Percentiles rank a stretch among this genome's conserved stretches.
Conservation (phyloP, 2,888 invertebrate species). For the Noctua fimbriata region DNA sequence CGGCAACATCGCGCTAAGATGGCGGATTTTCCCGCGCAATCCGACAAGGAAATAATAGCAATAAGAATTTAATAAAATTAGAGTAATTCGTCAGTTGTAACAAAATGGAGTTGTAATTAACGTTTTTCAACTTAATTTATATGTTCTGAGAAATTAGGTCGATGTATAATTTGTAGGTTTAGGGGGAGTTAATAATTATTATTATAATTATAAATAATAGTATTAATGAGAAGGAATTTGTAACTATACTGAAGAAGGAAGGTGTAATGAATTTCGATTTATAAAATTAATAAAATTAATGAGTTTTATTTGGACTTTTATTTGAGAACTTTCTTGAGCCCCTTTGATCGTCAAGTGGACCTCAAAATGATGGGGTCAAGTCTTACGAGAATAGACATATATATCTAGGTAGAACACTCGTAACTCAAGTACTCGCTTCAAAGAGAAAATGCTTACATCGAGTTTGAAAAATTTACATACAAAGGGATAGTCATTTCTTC, state of each 20-base stretch:
- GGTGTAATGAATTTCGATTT: constrained; percentile 90
- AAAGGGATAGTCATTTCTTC: constrained; percentile 57
- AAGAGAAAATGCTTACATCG: constrained; percentile 62
- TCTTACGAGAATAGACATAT: constrained; percentile 48
- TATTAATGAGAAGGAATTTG: constrained; percentile 88
- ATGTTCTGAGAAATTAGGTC: constrained; percentile 83
- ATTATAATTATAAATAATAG: constrained; percentile 86
- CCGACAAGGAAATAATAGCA: constrained; percentile 76
- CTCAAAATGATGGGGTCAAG: constrained; percentile 58
- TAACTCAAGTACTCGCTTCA: constrained; percentile 58
- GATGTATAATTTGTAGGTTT: constrained; percentile 86
- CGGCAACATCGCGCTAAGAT: constrained; percentile 73
- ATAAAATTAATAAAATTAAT: constrained; percentile 90
- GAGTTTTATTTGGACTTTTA: constrained; percentile 84
- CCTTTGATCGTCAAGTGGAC: constrained; percentile 63
- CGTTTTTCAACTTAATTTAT: constrained; percentile 85
- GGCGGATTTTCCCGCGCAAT: constrained; percentile 66
- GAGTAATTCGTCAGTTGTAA: constrained; percentile 74
- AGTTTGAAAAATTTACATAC: constrained; percentile 58
- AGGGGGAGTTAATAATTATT: constrained; percentile 82
- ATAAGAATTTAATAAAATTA: constrained; percentile 79
- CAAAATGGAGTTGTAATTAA: constrained; percentile 80
- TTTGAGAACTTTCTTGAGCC: constrained; percentile 60
- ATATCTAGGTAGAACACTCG: constrained; percentile 63
- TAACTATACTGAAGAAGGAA: constrained; percentile 86